Evolutionary conservation across 1,140 invertebrate genomes (phyloP).

Genomic region (Hydropsyche tenuis): DNA sequence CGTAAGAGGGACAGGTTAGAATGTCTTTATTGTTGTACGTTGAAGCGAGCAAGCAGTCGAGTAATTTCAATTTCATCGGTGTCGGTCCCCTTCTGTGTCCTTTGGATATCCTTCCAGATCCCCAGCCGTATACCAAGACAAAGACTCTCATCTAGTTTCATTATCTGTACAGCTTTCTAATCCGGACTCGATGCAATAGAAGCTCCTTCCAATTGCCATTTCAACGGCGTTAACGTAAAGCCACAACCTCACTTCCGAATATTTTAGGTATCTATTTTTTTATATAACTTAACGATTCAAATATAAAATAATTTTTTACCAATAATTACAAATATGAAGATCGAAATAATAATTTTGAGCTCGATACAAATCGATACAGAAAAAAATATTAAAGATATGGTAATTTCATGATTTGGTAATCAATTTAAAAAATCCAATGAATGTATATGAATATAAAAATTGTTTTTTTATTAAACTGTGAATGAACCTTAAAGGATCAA

Average conservation of each 20-base stretch:
- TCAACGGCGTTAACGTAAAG: slow-evolving; percentile 38
- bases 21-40: slow-evolving; percentile 33
- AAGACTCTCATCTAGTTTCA: slow-evolving; percentile 49
- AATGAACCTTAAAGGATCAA: slow-evolving; percentile 28
- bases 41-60: slow-evolving; percentile 4
- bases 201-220: slow-evolving; percentile 46
- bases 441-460: too few relatives aligned
- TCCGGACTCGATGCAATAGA: slow-evolving; percentile 45
- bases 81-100: slow-evolving; percentile 7
- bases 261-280: too few relatives aligned
- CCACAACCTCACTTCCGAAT: neutral
- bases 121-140: slow-evolving; percentile 30
- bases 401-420: too few relatives aligned
- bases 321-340: too few relatives aligned
- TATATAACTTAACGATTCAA: too few relatives aligned
- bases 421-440: too few relatives aligned
- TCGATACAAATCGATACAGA: too few relatives aligned
- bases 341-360: too few relatives aligned
- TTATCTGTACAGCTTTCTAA: slow-evolving; percentile 50
- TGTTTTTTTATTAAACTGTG: slow-evolving; percentile 5
- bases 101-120: slow-evolving; percentile 18
- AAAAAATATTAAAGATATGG: too few relatives aligned
- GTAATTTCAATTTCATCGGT: slow-evolving; percentile 39
- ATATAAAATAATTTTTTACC: too few relatives aligned
- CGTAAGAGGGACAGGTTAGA: neutral